These are phyloP conservation scores for Synanthedon tipuliformis DNA, from an alignment of 2,888 invertebrate genomes.

Conservation along the genomic window DNA sequence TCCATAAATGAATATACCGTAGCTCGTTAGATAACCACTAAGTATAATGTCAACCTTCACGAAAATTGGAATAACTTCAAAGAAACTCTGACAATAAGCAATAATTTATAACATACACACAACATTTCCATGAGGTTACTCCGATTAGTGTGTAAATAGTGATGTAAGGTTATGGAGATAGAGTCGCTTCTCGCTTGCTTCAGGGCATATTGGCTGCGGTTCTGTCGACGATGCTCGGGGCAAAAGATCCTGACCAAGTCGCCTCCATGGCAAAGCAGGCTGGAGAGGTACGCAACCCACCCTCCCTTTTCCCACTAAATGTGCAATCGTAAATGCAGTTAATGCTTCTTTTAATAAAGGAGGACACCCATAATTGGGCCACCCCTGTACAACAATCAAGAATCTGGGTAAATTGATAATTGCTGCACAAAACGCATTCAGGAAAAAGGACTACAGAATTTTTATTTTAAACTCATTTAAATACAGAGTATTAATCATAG, in stretches of 20 bases:
- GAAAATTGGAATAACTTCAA: conserved; percentile 40
- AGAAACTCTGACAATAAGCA: conserved; percentile 14
- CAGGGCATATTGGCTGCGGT: conserved; percentile 94
- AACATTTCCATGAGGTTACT: conserved; percentile 38
- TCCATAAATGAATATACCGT: conserved; percentile 21
- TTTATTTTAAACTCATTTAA: no score
- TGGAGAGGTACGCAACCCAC: conserved; percentile 85
- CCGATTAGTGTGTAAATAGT: conserved; percentile 56
- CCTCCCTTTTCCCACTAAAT: conserved; percentile 48
- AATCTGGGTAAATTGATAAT: no score
- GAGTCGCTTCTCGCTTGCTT: conserved; percentile 73
- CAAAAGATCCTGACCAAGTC: conserved; percentile 91
- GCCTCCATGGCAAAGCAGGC: conserved; percentile 95
- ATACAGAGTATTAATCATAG: no score
- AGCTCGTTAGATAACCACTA: conserved; percentile 43
- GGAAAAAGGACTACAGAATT: no score
- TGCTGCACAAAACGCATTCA: no score
- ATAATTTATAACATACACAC: not conserved
- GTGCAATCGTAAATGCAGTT: not conserved
- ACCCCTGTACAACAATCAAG: no score
- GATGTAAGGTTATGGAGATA: conserved; percentile 66
- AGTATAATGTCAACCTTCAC: conserved; percentile 45
- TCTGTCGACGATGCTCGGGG: conserved; percentile 90
- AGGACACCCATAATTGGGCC: no score
- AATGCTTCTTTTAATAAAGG: no score